These are phyloP conservation scores for Megaustenia siamemsis DNA, from an alignment of 2,888 invertebrate genomes.

Conservation along the genomic window DNA sequence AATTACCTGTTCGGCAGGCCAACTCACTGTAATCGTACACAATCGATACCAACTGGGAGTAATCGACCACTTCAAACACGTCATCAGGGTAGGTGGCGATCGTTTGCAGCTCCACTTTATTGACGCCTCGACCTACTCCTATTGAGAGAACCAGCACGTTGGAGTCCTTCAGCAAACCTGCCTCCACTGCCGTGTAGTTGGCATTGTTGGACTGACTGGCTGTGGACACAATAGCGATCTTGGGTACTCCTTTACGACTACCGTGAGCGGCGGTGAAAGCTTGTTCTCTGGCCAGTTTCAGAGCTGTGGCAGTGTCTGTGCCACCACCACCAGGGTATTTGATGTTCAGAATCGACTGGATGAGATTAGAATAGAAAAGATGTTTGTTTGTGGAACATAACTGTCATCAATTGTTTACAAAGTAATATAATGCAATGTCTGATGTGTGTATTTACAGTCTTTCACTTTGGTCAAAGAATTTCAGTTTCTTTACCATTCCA, in stretches of 20 bases:
- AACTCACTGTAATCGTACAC: slow-evolving; percentile 8
- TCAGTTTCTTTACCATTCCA: too few species aligned
- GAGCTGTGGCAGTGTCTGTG: slow-evolving; percentile 14
- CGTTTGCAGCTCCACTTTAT: slow-evolving; percentile 1
- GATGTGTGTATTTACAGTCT: too few species aligned
- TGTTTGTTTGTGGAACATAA: too few species aligned
- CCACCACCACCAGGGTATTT: not conserved
- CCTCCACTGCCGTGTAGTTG: not conserved
- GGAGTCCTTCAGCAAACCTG: not conserved
- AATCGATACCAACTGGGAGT: not conserved
- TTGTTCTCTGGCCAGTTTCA: not conserved
- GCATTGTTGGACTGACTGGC: slow-evolving; percentile 22
- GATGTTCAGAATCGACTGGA: not conserved
- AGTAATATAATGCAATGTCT: too few species aligned
- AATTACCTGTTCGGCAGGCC: slow-evolving; percentile 6
- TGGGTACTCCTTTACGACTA: not conserved
- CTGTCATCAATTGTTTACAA: too few species aligned
- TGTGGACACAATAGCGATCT: slow-evolving; percentile 9
- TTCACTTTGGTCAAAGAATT: too few species aligned
- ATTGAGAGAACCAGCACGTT: slow-evolving; percentile 10
- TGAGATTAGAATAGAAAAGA: not conserved
- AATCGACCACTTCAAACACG: slow-evolving; percentile 19
- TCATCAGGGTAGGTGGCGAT: slow-evolving; percentile 10
- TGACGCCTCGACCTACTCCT: not conserved
- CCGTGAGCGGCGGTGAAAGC: not conserved